Evolutionary conservation across 1,140 invertebrate species (phyloP), one percentile per base, ranked within the genome.

Genomic region (Galendromus occidentalis): DNA sequence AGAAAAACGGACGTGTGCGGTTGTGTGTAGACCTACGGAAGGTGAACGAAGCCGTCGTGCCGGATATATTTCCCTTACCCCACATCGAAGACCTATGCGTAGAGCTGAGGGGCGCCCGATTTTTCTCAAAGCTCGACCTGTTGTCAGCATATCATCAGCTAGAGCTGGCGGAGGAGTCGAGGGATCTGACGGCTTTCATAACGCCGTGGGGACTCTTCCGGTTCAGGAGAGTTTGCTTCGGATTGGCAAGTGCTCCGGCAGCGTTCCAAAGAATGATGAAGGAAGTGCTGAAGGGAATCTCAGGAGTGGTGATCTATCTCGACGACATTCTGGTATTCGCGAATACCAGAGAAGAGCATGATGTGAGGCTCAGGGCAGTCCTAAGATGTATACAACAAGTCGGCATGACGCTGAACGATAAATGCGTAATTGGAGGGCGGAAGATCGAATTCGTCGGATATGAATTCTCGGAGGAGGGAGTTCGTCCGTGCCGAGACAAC

Each of bases 331-430:
- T 70, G 12, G 65, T 70, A 0, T 45, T 30, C n/a, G 66, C 66
- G 2, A 39, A 29, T 22, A 63, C 41, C n/a, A 20, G 64, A 64
- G 44, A 59, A 18, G 25, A 70, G 25, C 69, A 70, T 65, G 64
- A 69, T 30, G 33, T 47, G 12, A 20, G 51, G 20, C 39, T 71
- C 6, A 7, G 18, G 17, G 22, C 5, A 30, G 39, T 70, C 22
- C 22, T 71, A 33, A 2, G 17, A 9, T 9, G 64, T 2, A 17
- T 71, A 6, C 25, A 64, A 55, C 18, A 66, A 30, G 66, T 65
- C 12, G 66, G 69, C 12, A 9, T 71, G n/a, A 71, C 69, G 6
- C 42, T 71, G 2, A 71, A 71, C 22, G 33, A 64, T 14, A 71
- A 67, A 64, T 65, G 66, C 67, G 59, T 41, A 1, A 20, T 67